Percentiles rank a stretch among this genome's conserved stretches.
phyloP scores from a whole-genome alignment of 1,140 invertebrate genomes.

The Hylaeus anthracinus region DNA sequence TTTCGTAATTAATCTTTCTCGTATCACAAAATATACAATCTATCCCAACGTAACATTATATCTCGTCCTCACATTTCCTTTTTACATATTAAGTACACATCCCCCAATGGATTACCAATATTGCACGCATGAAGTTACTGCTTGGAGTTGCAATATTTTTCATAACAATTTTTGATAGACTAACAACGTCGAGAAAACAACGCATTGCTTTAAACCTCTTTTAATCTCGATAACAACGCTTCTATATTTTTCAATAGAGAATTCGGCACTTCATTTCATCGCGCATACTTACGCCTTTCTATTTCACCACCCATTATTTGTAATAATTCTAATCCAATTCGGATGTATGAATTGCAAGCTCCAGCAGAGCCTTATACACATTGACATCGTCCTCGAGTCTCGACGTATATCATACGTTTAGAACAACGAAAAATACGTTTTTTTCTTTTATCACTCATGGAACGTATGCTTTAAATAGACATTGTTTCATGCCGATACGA shows the following conservation, averaged over 20 bases:
- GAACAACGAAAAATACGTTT: constrained; percentile 41
- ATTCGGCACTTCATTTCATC: constrained; percentile 44
- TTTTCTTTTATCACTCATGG: constrained; percentile 9
- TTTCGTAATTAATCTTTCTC: constrained; percentile 38
- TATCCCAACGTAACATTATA: constrained; percentile 66
- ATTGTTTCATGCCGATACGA: constrained; percentile 12
- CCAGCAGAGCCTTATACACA: constrained; percentile 16
- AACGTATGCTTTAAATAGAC: constrained; percentile 44
- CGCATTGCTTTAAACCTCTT: constrained; percentile 29
- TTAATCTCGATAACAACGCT: constrained; percentile 37
- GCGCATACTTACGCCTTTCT: not conserved
- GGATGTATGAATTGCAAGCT: constrained; percentile 27
- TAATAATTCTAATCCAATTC: not conserved
- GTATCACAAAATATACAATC: constrained; percentile 76
- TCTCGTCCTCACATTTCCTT: constrained; percentile 44
- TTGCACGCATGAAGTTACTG: constrained; percentile 43
- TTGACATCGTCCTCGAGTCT: constrained; percentile 11
- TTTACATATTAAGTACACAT: constrained; percentile 65
- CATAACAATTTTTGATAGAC: constrained; percentile 31
- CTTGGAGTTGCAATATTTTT: constrained; percentile 36
- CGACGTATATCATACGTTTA: constrained; percentile 31
- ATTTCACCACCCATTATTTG: not conserved
- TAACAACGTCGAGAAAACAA: constrained; percentile 35
- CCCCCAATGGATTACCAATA: constrained; percentile 38
- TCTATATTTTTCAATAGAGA: constrained; percentile 26